Base-by-base conservation (phyloP, 2,888 invertebrate species). In the Axea sp. region DNA sequence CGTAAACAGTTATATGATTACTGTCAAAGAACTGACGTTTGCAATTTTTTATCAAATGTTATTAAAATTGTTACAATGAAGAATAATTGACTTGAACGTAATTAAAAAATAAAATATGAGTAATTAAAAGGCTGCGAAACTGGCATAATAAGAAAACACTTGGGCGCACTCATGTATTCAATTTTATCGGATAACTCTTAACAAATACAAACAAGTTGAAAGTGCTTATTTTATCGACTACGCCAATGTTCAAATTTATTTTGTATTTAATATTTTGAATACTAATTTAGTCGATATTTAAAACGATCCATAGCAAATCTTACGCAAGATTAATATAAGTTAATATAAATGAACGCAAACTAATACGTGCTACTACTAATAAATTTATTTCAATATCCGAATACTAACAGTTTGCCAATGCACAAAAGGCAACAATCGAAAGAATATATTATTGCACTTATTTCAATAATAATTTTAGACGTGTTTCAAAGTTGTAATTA, bases 141-240 rank as follows among this genome's bases (percentile, higher is more conserved):
- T 35, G 43, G 33, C 47, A 43, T 45, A 55, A 55, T 37, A 65
- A 55, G 65, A 55, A 64, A 53, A 53, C 43, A 43, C 43, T 53
- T 30, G 1, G 30, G 9, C 2, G 45, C 15, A 5, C 28, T 53
- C 24, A 19, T 33, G 43, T 37, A 45, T 37, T 47, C 55, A 55
- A 39, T 47, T 57, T 53, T 67, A 47, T 47, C 39, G 55, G 31
- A 57, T 57, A 47, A 57, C 67, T 39, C 57, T 67, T 55, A 47
- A 67, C 47, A 47, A 57, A 57, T 39, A 31, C 28, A 55, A 67
- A 67, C 47, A 67, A 24, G 7, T 17, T 31, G 37, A 47, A 47
- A 67, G 57, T 57, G 57, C 55, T 67, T 67, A 55, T 55, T 65
- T 55, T 65, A 65, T 65, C 65, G 65, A 65, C 37, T 45, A 37